These are phyloP conservation scores for Aphelinus certus DNA, from an alignment of 1,140 invertebrate genomes.

Conservation along the genomic window DNA sequence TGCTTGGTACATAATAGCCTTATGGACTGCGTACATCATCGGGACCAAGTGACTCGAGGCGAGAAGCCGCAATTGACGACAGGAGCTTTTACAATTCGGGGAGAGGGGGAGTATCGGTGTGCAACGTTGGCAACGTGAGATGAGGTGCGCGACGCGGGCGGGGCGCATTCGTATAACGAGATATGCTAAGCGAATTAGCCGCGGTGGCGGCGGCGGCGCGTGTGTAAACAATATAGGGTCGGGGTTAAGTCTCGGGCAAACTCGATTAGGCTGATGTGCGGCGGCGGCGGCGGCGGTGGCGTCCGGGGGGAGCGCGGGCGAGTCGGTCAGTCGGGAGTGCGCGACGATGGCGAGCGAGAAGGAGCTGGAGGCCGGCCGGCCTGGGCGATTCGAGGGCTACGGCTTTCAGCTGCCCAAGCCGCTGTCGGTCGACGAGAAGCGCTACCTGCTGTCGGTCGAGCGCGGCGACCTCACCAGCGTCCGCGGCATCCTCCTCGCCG, in stretches of 20 bases:
- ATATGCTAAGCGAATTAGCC: constrained; percentile 18
- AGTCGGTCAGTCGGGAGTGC: too few relatives aligned
- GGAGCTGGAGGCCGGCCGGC: constrained; percentile 44
- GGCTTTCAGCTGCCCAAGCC: constrained; percentile 71
- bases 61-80: too few relatives aligned
- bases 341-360: neutral
- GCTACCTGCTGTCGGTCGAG: constrained; percentile 85
- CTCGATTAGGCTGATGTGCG: constrained; percentile 48
- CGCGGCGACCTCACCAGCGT: constrained; percentile 84
- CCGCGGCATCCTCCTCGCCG: constrained; percentile 67
- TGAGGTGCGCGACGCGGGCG: too few relatives aligned
- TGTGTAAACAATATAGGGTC: constrained; percentile 47
- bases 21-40: too few relatives aligned
- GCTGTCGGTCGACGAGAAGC: constrained; percentile 83
- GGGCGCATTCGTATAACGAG: constrained; percentile 4
- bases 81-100: too few relatives aligned
- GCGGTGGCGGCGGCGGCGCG: neutral
- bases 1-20: too few relatives aligned
- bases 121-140: too few relatives aligned
- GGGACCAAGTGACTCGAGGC: too few relatives aligned
- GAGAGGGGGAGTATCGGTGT: too few relatives aligned
- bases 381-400: constrained; percentile 41
- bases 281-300: neutral
- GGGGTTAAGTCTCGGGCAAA: constrained; percentile 55
- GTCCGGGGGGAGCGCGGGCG: neutral